Evolutionary conservation across 2,113 vertebrate genomes (phyloP), one percentile per base, ranked within the genome.

Genomic region (Odobenus rosmarus): DNA sequence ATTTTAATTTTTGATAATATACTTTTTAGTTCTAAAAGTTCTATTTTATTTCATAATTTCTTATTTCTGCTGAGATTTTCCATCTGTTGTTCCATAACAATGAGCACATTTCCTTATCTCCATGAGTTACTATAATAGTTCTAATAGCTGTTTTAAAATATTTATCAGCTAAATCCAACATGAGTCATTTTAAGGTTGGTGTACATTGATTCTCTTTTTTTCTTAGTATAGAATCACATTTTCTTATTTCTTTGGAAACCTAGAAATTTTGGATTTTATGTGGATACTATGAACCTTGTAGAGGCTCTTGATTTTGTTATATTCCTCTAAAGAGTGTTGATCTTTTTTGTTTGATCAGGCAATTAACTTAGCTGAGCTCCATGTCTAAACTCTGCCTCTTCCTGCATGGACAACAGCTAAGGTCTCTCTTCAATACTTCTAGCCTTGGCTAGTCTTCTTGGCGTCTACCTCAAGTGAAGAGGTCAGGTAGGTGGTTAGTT

Each of bases 21-120:
- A 67, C 69, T 49, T 74, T 94, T 83, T 88, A 69, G 31, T 83
- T 79, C 59, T 84, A 51, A 14, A 84, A 79, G 67, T 62, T 71
- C 61, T 31, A 92, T 55, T 88, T 36, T 93, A 85, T 11, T 88
- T 92, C 61, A 61, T 61, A 80, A 92, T 62, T 61, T 71, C 31
- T 69, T 77, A 93, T 95, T 85, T 90, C 51, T 95, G 21, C 31
- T 64, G 26, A 81, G 28, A 86, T 42, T 91, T 82, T 51, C 46
- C n/a, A 61, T 57, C 36, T 94, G 23, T 23, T 69, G 59, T 74
- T 86, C 79, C 82, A 55, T n/a, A 36, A 72, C 49, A 0, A 88
- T 64, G 7, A 80, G 62, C 26, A 88, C 26, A 55, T 71, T 93
- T 94, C 53, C 18, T 62, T 53, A 83, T n/a, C 55, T 79, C 61